A percentile compares a stretch with the other conserved stretches of the same genome.
phyloP scores from a whole-genome alignment of 2,113 vertebrate genomes.

The Charina bottae region DNA sequence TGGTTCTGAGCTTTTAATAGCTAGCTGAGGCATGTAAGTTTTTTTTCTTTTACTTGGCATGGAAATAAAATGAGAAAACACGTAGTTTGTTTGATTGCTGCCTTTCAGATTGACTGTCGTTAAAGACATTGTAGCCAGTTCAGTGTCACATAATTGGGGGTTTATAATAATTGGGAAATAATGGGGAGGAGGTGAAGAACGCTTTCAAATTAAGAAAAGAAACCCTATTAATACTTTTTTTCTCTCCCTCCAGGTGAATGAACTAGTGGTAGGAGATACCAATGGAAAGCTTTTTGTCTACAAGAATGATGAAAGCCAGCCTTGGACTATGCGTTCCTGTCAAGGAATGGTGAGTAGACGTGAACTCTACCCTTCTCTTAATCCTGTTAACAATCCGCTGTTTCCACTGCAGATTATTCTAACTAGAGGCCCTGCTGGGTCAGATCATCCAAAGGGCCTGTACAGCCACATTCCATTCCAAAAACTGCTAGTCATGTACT shows the following conservation, averaged over 20 bases:
- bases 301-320: slow-evolving; percentile 91
- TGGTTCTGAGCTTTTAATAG: background rate
- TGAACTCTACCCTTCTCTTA: background rate
- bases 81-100: background rate
- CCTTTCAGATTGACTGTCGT: background rate
- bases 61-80: background rate
- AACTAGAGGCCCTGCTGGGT: background rate
- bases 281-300: too few species aligned
- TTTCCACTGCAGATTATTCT: background rate
- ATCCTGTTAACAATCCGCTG: background rate
- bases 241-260: too few species aligned
- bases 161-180: background rate
- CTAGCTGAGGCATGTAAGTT: background rate
- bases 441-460: background rate
- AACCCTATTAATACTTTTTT: too few species aligned
- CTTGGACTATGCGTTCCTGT: slow-evolving; percentile 87
- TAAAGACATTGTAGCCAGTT: background rate
- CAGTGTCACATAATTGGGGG: background rate
- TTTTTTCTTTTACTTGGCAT: too few species aligned
- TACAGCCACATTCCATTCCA: background rate
- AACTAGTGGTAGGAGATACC: too few species aligned
- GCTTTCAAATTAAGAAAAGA: too few species aligned
- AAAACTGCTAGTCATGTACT: background rate
- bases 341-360: slow-evolving; percentile 89
- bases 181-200: too few species aligned